These are phyloP conservation scores for Oreocharis arfaki DNA, from an alignment of 2,113 vertebrate genomes.

Conservation along the genomic window DNA sequence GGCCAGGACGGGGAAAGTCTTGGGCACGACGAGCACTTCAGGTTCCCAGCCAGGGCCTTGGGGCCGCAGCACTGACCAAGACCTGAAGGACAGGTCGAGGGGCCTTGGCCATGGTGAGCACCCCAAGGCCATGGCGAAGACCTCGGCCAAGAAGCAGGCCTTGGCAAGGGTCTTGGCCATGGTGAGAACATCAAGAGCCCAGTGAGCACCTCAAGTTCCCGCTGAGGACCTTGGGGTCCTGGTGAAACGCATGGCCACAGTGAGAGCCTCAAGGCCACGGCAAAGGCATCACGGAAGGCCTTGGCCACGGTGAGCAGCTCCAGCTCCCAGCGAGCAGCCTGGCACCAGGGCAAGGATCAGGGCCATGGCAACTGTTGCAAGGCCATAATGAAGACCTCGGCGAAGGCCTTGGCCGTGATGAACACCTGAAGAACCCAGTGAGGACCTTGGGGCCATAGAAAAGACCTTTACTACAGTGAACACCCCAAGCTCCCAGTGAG, in stretches of 20 bases:
- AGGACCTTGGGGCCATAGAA: background rate
- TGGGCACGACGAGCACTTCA: background rate
- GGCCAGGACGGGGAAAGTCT: background rate
- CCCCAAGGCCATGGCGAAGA: background rate
- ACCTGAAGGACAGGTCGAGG: background rate
- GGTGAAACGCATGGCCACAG: background rate
- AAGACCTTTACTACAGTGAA: background rate
- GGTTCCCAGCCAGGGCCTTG: background rate
- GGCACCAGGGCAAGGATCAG: background rate
- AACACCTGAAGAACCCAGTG: background rate
- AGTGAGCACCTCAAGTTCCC: background rate
- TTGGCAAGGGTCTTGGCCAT: background rate
- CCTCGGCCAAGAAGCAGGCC: background rate
- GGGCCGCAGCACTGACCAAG: background rate
- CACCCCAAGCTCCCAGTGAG: background rate
- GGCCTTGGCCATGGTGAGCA: background rate
- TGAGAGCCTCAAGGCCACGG: background rate
- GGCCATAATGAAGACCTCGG: background rate
- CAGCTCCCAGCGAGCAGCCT: rapidly evolving
- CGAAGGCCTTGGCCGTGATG: background rate
- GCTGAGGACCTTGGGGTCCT: background rate
- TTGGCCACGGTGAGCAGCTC: background rate
- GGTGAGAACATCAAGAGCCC: background rate
- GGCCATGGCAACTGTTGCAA: background rate
- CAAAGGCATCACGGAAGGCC: background rate